A percentile compares a stretch with the other conserved stretches of the same genome.
Conservation (phyloP, 2,797 vertebrate genomes). For the Passerculus sandwichensis region DNA sequence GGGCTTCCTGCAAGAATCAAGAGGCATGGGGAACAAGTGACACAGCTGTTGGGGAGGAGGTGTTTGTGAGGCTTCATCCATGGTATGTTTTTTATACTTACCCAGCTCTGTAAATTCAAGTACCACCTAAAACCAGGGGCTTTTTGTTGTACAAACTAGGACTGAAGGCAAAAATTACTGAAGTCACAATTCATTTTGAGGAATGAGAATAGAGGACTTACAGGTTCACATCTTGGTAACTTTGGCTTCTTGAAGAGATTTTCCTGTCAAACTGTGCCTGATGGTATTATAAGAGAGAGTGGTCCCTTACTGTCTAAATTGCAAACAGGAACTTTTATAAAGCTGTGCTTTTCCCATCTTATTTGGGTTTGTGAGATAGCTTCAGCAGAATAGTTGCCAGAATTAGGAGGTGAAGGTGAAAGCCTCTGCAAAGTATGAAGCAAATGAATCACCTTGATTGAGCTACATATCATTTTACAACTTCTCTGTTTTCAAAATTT, state of each 20-base stretch:
- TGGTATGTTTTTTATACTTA: neutral
- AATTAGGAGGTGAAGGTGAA: slow-evolving; percentile 8
- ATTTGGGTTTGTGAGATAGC: slow-evolving; percentile 14
- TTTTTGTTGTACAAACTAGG: neutral
- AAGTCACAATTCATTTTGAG: neutral
- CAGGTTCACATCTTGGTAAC: neutral
- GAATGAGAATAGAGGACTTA: neutral
- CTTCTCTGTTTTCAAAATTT: neutral
- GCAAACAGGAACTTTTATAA: slow-evolving; percentile 27
- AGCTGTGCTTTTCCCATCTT: slow-evolving; percentile 6
- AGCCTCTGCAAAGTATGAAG: slow-evolving; percentile 14
- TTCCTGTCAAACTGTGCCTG: neutral
- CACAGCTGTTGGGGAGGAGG: neutral
- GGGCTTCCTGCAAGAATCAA: neutral
- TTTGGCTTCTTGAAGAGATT: slow-evolving; percentile 11
- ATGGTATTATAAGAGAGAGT: neutral
- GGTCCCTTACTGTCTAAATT: neutral
- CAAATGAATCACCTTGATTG: slow-evolving; percentile 47
- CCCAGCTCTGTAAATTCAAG: neutral
- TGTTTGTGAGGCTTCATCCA: neutral
- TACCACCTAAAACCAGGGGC: neutral
- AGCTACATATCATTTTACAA: slow-evolving; percentile 23
- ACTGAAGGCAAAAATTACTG: neutral
- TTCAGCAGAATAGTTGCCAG: slow-evolving; percentile 34
- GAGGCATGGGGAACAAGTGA: neutral